Evolutionary conservation across 2,797 vertebrate species (phyloP), one percentile per base, ranked within the genome.

Genomic region (Sebastolobus alascanus): DNA sequence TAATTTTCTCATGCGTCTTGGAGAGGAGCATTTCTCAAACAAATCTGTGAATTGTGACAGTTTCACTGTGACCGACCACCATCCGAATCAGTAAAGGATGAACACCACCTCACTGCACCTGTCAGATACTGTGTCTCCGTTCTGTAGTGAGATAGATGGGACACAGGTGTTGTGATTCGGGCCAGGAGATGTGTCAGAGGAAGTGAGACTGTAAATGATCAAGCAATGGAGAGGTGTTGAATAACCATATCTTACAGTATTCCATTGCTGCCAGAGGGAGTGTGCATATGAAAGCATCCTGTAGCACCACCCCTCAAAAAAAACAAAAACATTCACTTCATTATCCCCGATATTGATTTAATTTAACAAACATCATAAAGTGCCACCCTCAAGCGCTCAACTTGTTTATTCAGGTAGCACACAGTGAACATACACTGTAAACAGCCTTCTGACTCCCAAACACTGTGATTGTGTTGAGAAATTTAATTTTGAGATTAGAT

Each of bases 121-220:
- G 67, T 64, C 55, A 66, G 61, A 29, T 6, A 3, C 31, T 10
- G 29, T 40, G 43, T 59, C 54, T 75, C 9, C 52, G 58, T 50
- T 25, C 54, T 64, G 10, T 20, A 50, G 46, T 52, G 50, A n/a
- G 50, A 52, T 52, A n/a, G 50, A 52, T 52, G 1, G 50, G 50
- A 52, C 50, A n/a, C 8, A 75, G 66, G 75, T 43, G 71, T 54
- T 73, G 22, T 81, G 60, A 76, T 66, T 61, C 13, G 13, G 27
- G 25, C 14, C 20, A 58, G 54, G 33, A 68, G 74, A 84, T 69
- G 35, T 86, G 80, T 75, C 75, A 84, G 63, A 78, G 20, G 37
- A 38, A 29, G 31, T 60, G 27, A 58, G 31, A 73, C 18, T 56
- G 54, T 79, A 75, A 85, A 84, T 80, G 50, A 72, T 71, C 38